Percentiles rank a stretch among this genome's conserved stretches.
Evolutionary conservation across 1,140 invertebrate genomes (phyloP).

Genomic region (Diachasmimorpha longicaudata): DNA sequence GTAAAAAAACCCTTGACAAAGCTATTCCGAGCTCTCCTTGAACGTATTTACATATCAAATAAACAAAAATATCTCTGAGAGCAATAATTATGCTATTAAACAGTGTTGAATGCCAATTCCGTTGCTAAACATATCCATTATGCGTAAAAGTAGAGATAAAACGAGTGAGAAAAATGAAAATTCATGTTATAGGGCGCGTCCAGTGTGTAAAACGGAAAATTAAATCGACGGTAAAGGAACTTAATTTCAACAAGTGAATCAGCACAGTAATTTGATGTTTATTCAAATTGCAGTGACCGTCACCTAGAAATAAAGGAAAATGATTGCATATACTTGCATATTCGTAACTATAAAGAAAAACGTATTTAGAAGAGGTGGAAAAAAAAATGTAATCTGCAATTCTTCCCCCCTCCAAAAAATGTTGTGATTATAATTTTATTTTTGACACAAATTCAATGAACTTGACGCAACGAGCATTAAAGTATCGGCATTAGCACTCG

Average conservation of each 20-base stretch:
- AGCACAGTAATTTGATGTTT: conserved; percentile 6
- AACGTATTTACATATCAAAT: not conserved
- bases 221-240: not conserved
- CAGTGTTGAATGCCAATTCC: conserved; percentile 1
- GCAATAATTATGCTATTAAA: conserved; percentile 5
- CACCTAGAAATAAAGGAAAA: conserved; percentile 3
- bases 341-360: not conserved
- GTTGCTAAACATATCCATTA: conserved; percentile 10
- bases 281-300: not conserved
- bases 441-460: not conserved
- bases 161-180: not conserved
- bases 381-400: not conserved
- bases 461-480: not conserved
- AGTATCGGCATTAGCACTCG: not conserved
- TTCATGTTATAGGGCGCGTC: not conserved
- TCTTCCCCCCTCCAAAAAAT: not conserved
- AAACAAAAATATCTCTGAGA: not conserved
- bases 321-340: not conserved
- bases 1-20: not conserved
- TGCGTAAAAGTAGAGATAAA: not conserved
- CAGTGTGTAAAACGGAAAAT: conserved; percentile 1
- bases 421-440: not conserved
- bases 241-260: conserved; percentile 16
- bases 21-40: conserved; percentile 1
- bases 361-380: not conserved